These are phyloP conservation scores for Capitella teleta DNA, from an alignment of 1,140 invertebrate species.

Conservation along the genomic window DNA sequence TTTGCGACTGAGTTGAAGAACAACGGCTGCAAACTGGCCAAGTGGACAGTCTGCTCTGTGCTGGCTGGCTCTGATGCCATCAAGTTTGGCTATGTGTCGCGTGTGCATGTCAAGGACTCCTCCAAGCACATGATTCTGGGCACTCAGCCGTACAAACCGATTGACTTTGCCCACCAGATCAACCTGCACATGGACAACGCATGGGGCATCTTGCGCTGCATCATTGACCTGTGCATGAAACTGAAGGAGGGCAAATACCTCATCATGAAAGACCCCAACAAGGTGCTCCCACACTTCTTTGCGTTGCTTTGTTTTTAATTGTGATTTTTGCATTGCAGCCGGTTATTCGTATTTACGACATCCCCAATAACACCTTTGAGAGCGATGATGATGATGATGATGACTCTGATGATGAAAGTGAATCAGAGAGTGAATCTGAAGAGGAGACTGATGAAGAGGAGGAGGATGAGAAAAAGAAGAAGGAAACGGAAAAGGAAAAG, in stretches of 20 bases:
- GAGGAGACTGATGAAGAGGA: conserved; percentile 9
- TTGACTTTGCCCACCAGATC: conserved; percentile 97
- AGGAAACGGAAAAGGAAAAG: not conserved
- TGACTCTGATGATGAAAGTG: conserved; percentile 24
- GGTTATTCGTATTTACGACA: conserved; percentile 89
- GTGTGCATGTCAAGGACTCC: conserved; percentile 82
- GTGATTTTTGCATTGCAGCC: conserved; percentile 45
- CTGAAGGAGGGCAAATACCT: conserved; percentile 93
- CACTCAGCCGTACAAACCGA: conserved; percentile 96
- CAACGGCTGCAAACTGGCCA: conserved; percentile 96
- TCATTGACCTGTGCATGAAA: conserved; percentile 96
- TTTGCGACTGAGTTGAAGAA: conserved; percentile 96
- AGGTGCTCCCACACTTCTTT: conserved; percentile 38
- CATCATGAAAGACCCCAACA: conserved; percentile 99
- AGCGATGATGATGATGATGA: conserved; percentile 90
- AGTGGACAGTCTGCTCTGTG: conserved; percentile 90
- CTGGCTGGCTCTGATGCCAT: conserved; percentile 93
- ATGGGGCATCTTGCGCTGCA: conserved; percentile 96
- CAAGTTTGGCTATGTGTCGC: conserved; percentile 97
- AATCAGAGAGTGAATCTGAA: conserved; percentile 24
- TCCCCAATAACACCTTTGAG: conserved; percentile 96
- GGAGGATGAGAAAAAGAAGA: not conserved
- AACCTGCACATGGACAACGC: conserved; percentile 99
- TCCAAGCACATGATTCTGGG: conserved; percentile 94
- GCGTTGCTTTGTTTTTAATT: conserved; percentile 3